Evolutionary conservation across 2,888 invertebrate species (phyloP).

Genomic region (Caenorhabditis sp.): DNA sequence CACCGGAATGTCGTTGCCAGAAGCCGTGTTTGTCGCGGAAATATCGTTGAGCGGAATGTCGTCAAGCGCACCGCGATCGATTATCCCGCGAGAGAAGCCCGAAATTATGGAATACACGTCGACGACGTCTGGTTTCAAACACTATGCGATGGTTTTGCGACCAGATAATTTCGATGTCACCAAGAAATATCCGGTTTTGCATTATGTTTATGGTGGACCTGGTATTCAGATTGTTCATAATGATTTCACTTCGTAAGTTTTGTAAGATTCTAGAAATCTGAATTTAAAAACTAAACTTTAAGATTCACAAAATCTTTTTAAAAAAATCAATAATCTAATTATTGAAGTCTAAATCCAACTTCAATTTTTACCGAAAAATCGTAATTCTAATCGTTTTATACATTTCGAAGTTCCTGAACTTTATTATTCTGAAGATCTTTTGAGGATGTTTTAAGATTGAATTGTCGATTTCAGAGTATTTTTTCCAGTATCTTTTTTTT

Average conservation of each 20-base stretch:
- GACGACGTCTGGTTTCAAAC: conserved; percentile 27
- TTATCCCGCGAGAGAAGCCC: conserved; percentile 18
- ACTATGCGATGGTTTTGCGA: conserved; percentile 43
- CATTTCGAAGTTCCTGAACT: no score
- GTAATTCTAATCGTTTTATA: no score
- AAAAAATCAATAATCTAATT: no score
- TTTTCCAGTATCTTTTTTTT: no score
- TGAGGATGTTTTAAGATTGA: no score
- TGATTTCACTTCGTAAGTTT: conserved; percentile 63
- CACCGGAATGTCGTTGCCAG: conserved; percentile 17
- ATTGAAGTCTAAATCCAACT: no score
- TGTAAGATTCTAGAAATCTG: neutral
- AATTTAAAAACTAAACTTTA: no score
- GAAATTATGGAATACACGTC: conserved; percentile 39
- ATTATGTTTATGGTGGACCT: conserved; percentile 97
- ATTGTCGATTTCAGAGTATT: no score
- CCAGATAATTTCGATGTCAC: conserved; percentile 31
- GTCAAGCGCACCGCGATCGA: neutral
- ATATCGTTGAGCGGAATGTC: neutral
- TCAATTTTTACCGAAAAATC: no score
- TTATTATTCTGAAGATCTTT: no score
- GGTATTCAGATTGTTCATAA: conserved; percentile 97
- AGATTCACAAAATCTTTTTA: no score
- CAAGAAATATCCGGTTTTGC: conserved; percentile 80
- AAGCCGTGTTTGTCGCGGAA: conserved; percentile 13